Evolutionary conservation across 2,888 invertebrate species (phyloP).

Genomic region (Hemicrepidius hirtus): DNA sequence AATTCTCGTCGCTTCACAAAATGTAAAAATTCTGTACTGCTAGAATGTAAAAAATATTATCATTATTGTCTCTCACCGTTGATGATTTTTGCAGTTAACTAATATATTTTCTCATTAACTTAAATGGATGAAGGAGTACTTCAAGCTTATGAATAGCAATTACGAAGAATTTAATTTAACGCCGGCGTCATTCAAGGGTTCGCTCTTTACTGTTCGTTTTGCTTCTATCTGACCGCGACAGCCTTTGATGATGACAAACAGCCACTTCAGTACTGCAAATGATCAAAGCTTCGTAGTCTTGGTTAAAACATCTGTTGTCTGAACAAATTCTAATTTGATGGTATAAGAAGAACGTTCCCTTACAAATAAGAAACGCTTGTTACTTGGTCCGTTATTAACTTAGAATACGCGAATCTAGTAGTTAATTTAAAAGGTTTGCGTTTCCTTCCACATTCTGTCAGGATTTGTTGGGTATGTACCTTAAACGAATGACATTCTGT

Average conservation of each 20-base stretch:
- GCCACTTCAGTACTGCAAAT: slow-evolving; percentile 44
- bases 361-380: slow-evolving; percentile 17
- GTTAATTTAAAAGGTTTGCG: not conserved
- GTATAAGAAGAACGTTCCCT: slow-evolving; percentile 13
- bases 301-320: slow-evolving; percentile 44
- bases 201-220: slow-evolving; percentile 45
- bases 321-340: slow-evolving; percentile 43
- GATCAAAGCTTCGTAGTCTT: slow-evolving; percentile 40
- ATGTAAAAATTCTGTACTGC: slow-evolving; percentile 1
- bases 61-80: slow-evolving; percentile 32
- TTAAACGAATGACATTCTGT: slow-evolving; percentile 13
- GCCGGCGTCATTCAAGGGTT: slow-evolving; percentile 46
- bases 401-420: not conserved
- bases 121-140: slow-evolving; percentile 52
- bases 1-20: slow-evolving; percentile 6
- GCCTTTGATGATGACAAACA: slow-evolving; percentile 52
- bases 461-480: not conserved
- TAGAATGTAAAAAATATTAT: slow-evolving; percentile 20
- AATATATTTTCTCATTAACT: slow-evolving; percentile 54
- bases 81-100: slow-evolving; percentile 36
- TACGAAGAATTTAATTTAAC: slow-evolving; percentile 56
- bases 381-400: slow-evolving; percentile 25
- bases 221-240: slow-evolving; percentile 51
- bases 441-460: not conserved
- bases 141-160: slow-evolving; percentile 55